Evolutionary conservation across 2,113 vertebrate genomes (phyloP).

Genomic region (Mus musculus): GRCm39 chr6:100573001-100573500

Average conservation of each 20-base stretch:
- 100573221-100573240: constrained; percentile 36
- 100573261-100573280: not conserved
- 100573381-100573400: not conserved
- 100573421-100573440: not conserved
- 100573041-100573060: not conserved
- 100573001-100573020: not conserved
- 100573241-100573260: constrained; percentile 58
- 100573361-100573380: not conserved
- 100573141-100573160: constrained; percentile 31
- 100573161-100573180: constrained; percentile 40
- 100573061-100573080: not conserved
- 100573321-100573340: not conserved
- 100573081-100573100: not conserved
- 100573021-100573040: constrained; percentile 21
- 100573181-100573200: constrained; percentile 53
- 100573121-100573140: constrained; percentile 41
- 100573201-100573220: constrained; percentile 49
- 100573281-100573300: not conserved
- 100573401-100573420: not conserved
- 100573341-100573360: constrained; percentile 15
- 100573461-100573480: not conserved
- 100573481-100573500: not conserved
- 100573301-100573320: not conserved
- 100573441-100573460: not conserved
- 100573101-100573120: constrained; percentile 2